Base-by-base conservation (phyloP, 2,113 vertebrate genomes). In the Syngnathoides biaculeatus region DNA sequence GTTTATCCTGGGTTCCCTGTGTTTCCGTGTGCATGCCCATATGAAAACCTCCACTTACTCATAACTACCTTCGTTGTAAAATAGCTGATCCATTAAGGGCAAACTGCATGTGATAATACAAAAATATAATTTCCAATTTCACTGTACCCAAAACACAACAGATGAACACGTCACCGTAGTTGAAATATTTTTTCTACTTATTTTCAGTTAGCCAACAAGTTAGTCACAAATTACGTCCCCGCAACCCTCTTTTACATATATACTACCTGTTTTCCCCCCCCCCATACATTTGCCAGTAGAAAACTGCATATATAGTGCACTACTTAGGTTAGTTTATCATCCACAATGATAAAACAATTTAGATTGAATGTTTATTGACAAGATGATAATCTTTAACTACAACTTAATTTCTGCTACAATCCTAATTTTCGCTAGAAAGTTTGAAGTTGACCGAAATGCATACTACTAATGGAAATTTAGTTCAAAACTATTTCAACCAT, bases 31-130 rank as follows among this genome's bases (percentile, higher is more conserved):
- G 26, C 8, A 14, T 19, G 26, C 9, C 45, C 27, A 39, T 75
- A n/a, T 65, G 24, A 22, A 47, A 59, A 47, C 39, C 22, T 67
- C 59, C 53, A 27, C 5, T 19, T 30, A 7, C 11, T 17, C 14
- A 19, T 70, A 20, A 56, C 50, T 66, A 15, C 68, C 50, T 66
- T 13, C 68, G 69, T 43, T 53, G 61, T 55, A 52, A 77, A 78
- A 69, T 58, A 20, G 8, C 9, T 13, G 43, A 48, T 64, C 38
- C 72, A 68, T 70, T 71, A 65, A 76, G 38, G 71, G 38, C 22
- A 19, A 20, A n/a, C 45, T 59, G 8, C 17, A 22, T 20, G 27
- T 43, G n/a, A 61, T 71, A 35, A 42, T 64, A 13, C 47, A 55
- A 56, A 56, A 56, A 15, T 56, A 24, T 0, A 17, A 3, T 56